phyloP scores from a whole-genome alignment of 2,888 invertebrate species.

The Leucophenga montana region DNA sequence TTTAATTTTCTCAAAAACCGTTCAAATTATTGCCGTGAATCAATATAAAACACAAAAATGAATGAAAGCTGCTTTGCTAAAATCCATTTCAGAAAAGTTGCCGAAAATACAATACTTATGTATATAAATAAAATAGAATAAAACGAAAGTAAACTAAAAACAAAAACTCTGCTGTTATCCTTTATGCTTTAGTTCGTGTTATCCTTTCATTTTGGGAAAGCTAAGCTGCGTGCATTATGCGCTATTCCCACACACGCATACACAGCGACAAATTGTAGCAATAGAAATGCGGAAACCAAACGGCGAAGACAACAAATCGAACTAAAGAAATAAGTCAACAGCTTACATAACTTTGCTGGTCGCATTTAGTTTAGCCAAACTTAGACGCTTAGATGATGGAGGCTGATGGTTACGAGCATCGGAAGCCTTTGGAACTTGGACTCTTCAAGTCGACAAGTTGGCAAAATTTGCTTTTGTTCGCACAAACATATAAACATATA shows the following conservation, averaged over 20 bases:
- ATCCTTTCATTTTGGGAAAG: conserved; percentile 14
- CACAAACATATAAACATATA: too few relatives aligned
- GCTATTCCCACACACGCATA: not conserved
- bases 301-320: conserved; percentile 4
- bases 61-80: conserved; percentile 43
- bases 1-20: too few relatives aligned
- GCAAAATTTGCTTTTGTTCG: too few relatives aligned
- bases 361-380: conserved; percentile 30
- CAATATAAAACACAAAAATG: not conserved
- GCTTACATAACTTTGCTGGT: conserved; percentile 55
- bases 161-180: not conserved
- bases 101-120: too few relatives aligned
- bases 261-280: not conserved
- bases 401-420: too few relatives aligned
- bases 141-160: conserved; percentile 43
- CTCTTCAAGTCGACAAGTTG: too few relatives aligned
- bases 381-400: conserved; percentile 8
- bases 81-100: too few relatives aligned
- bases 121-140: too few relatives aligned
- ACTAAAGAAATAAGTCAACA: conserved; percentile 60
- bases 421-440: too few relatives aligned
- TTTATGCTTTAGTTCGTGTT: not conserved
- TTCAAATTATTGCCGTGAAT: too few relatives aligned
- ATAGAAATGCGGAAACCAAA: conserved; percentile 11
- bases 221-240: not conserved